Base-by-base conservation (phyloP, 2,888 invertebrate species). In the Blastobasis lacticolella region DNA sequence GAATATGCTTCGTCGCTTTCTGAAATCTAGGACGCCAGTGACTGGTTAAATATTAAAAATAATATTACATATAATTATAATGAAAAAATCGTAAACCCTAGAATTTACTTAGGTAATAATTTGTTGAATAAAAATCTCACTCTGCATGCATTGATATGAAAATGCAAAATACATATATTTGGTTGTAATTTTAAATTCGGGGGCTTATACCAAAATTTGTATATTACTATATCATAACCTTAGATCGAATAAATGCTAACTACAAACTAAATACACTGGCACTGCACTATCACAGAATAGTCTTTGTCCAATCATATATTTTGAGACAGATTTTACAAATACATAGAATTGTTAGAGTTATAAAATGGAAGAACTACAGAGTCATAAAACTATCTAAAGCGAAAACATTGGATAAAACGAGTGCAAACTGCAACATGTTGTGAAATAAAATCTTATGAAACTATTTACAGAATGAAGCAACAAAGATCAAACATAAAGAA, bases 261-360 rank as follows among this genome's bases (percentile, higher is more conserved):
- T 57, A 54, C 37, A 44, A 10, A 55, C 57, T 69, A 71, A 60
- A 23, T 66, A 60, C 56, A 75, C 77, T 81, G 81, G 81, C 81
- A 81, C 80, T 71, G 66, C 52, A 54, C 59, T 81, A 80, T 81
- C 81, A 81, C 81, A 81, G 79, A 68, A 45, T 49, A 5, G 45
- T 38, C n/a, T 44, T 49, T 8, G 38, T 38, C 8, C 43, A 7
- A 38, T 9, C 23, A 45, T 42, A 6, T 41, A 48, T 23, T n/a
- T 23, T 23, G 23, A 41, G 41, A 41, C 9, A 41, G 7, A 9
- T 41, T 41, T 41, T 41, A 9, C 9, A 41, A 41, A 2, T 8
- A 41, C 8, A 41, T 9, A 9, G 41, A 8, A 7, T 9, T 41
- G 8, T 8, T 8, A 41, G 9, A 7, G 7, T 7, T 7, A 7